These are phyloP conservation scores for Spodoptera litura DNA, from an alignment of 1,140 invertebrate genomes.

Conservation along the genomic window DNA sequence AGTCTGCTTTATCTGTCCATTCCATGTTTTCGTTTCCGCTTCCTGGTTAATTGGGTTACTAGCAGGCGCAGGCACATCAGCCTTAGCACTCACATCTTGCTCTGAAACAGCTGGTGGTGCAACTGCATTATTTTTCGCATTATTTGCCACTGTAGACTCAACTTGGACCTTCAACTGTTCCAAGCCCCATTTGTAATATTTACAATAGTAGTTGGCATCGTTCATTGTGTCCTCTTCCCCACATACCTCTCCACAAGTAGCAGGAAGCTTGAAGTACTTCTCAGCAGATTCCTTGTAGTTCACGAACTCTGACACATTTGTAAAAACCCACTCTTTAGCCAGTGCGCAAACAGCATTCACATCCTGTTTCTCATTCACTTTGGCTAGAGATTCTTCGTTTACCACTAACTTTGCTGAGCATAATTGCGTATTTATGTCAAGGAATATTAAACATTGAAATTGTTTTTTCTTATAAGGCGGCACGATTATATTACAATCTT, in stretches of 20 bases:
- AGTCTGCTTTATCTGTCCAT: slow-evolving; percentile 17
- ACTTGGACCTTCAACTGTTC: slow-evolving; percentile 58
- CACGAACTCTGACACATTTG: slow-evolving; percentile 54
- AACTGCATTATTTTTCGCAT: slow-evolving; percentile 21
- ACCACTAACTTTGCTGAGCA: slow-evolving; percentile 63
- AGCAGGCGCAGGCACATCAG: neutral
- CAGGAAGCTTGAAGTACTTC: slow-evolving; percentile 57
- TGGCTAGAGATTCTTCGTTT: slow-evolving; percentile 56
- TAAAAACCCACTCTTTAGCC: slow-evolving; percentile 66
- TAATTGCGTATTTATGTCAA: slow-evolving; percentile 74
- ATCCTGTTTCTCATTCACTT: slow-evolving; percentile 61
- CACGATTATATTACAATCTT: slow-evolving; percentile 59
- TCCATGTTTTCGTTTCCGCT: neutral
- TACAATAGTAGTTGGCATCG: slow-evolving; percentile 75
- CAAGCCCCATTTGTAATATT: slow-evolving; percentile 75
- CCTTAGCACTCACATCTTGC: slow-evolving; percentile 11
- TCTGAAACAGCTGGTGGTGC: slow-evolving; percentile 20
- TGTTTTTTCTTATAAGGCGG: slow-evolving; percentile 53
- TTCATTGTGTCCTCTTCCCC: slow-evolving; percentile 57
- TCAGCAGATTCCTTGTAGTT: slow-evolving; percentile 52
- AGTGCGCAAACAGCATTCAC: slow-evolving; percentile 59
- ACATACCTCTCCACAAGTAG: slow-evolving; percentile 66
- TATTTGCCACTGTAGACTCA: slow-evolving; percentile 19
- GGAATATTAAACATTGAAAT: slow-evolving; percentile 75
- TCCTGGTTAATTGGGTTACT: slow-evolving; percentile 8